A percentile compares a stretch with the other conserved stretches of the same genome.
Conservation (phyloP, 2,113 vertebrate species). For the Peromyscus polionotus region DNA sequence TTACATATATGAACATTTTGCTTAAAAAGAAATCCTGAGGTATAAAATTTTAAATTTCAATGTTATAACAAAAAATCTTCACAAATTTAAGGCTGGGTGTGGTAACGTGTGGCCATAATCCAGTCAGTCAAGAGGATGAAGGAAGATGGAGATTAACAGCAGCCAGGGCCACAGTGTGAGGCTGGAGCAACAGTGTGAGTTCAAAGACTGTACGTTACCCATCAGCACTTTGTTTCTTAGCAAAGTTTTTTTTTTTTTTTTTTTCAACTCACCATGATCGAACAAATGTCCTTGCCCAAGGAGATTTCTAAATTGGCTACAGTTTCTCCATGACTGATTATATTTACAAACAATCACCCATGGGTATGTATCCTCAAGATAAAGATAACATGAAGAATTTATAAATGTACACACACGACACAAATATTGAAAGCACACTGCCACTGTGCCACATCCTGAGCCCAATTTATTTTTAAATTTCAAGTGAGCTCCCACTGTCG, state of each 20-base stretch:
- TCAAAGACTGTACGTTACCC: not conserved
- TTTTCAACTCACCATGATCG: not conserved
- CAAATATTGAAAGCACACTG: not conserved
- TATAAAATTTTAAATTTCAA: not conserved
- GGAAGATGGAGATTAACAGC: not conserved
- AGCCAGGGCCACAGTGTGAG: not conserved
- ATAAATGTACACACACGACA: not conserved
- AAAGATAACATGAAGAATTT: not conserved
- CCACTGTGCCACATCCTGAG: not conserved
- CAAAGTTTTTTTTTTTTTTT: not conserved
- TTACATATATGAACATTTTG: not conserved
- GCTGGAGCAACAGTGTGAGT: not conserved
- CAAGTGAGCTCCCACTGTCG: not conserved
- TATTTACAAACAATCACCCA: not conserved
- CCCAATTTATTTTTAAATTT: not conserved
- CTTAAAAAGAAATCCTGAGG: not conserved
- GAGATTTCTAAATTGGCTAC: not conserved
- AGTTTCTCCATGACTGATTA: not conserved
- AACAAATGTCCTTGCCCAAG: not conserved
- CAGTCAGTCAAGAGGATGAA: not conserved
- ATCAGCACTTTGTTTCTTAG: not conserved
- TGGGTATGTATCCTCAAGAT: not conserved
- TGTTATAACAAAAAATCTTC: not conserved
- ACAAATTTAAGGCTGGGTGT: not conserved
- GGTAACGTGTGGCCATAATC: not conserved